phyloP scores from a whole-genome alignment of 2,797 vertebrate species.

The Eidolon dupreanum region DNA sequence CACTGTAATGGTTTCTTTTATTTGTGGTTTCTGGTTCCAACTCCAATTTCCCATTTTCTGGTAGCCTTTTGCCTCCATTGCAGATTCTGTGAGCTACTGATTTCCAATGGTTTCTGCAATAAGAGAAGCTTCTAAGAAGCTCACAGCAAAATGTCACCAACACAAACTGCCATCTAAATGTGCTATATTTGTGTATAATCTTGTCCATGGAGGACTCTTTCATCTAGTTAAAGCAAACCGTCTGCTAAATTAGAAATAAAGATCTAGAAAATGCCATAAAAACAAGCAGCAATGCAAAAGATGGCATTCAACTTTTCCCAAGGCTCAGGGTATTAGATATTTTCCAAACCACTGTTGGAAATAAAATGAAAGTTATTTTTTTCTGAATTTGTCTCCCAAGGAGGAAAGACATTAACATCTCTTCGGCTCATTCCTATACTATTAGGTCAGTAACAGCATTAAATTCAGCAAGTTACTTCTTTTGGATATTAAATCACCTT shows the following conservation, averaged over 20 bases:
- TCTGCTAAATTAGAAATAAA: constrained; percentile 45
- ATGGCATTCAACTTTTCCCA: not conserved
- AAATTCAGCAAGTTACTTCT: constrained; percentile 14
- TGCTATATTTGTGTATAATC: not conserved
- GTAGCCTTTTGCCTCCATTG: constrained; percentile 31
- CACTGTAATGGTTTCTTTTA: not conserved
- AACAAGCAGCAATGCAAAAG: constrained; percentile 29
- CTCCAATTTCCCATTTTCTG: constrained; percentile 67
- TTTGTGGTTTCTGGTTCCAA: not conserved
- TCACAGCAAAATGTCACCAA: constrained; percentile 51
- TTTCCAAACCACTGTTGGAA: not conserved
- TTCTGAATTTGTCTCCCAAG: not conserved
- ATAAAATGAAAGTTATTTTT: not conserved
- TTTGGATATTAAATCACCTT: constrained; percentile 11
- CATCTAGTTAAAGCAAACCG: not conserved
- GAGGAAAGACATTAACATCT: not conserved
- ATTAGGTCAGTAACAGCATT: not conserved
- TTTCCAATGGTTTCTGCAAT: constrained; percentile 47
- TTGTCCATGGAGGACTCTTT: constrained; percentile 15
- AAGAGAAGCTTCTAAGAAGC: constrained; percentile 40
- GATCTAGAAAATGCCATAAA: constrained; percentile 54
- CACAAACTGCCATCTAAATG: not conserved
- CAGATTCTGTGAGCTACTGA: constrained; percentile 61
- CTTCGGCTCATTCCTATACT: not conserved
- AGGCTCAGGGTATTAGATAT: not conserved